Conservation (phyloP, 2,888 invertebrate genomes). For the Pandemis corylana region DNA sequence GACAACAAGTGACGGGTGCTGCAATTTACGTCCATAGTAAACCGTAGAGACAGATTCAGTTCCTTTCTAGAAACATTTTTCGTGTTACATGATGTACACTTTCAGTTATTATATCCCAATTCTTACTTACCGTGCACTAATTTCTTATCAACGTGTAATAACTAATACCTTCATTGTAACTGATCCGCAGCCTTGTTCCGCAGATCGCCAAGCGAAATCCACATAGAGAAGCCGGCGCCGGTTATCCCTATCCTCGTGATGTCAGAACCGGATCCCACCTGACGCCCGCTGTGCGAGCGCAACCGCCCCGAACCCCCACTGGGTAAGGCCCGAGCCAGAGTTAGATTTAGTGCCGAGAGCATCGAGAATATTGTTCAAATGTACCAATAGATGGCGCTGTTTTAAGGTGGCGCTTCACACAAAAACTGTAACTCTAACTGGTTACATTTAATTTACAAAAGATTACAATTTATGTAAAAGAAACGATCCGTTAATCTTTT, state of each 20-base stretch:
- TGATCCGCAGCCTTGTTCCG: constrained; percentile 44
- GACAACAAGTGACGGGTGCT: neutral
- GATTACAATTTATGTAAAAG: neutral
- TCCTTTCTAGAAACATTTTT: too few species aligned
- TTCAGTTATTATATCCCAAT: too few species aligned
- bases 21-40: too few species aligned
- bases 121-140: neutral
- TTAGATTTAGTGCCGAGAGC: constrained; percentile 53
- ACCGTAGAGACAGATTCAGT: too few species aligned
- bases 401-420: constrained; percentile 4
- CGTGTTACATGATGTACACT: too few species aligned
- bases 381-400: constrained; percentile 37
- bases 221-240: constrained; percentile 59
- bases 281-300: constrained; percentile 52
- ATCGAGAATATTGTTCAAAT: constrained; percentile 50
- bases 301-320: constrained; percentile 30
- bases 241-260: constrained; percentile 78
- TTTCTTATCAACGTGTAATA: neutral
- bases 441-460: too few species aligned
- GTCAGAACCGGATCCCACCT: constrained; percentile 71
- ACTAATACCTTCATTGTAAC: constrained; percentile 37
- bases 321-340: constrained; percentile 51
- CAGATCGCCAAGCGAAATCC: constrained; percentile 74
- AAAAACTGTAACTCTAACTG: neutral
- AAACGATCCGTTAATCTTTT: neutral